phyloP scores from a whole-genome alignment of 2,888 invertebrate species.

The Eurytoma californica region DNA sequence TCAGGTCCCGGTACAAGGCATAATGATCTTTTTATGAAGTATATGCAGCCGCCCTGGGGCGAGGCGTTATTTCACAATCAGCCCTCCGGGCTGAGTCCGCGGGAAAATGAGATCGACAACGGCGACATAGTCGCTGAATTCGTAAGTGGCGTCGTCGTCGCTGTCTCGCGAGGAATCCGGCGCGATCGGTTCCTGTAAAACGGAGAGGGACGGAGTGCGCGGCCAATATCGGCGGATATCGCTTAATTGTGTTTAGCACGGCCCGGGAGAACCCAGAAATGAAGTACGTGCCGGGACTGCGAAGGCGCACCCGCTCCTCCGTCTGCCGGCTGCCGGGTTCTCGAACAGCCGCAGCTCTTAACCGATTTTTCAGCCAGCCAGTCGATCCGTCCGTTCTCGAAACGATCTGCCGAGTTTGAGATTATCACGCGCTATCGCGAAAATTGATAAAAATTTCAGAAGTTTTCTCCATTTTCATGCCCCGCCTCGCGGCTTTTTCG shows the following conservation, averaged over 20 bases:
- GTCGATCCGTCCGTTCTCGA: neutral
- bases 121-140: neutral
- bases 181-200: neutral
- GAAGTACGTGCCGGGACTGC: conserved; percentile 59
- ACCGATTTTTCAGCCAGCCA: conserved; percentile 2
- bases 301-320: neutral
- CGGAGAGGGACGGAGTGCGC: neutral
- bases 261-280: conserved; percentile 55
- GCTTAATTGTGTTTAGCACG: conserved; percentile 58
- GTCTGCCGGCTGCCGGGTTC: neutral
- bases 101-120: neutral
- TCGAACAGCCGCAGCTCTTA: too few species aligned
- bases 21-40: neutral
- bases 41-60: neutral
- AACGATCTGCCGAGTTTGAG: neutral
- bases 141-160: neutral
- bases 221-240: conserved; percentile 51
- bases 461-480: neutral
- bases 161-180: neutral
- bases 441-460: neutral
- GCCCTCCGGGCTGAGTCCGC: neutral
- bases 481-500: neutral
- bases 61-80: neutral
- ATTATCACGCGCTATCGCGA: neutral
- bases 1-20: neutral